Percentiles rank a stretch among this genome's conserved stretches.
phyloP scores from a whole-genome alignment of 2,888 invertebrate genomes.

The Hypolimnas misippus region DNA sequence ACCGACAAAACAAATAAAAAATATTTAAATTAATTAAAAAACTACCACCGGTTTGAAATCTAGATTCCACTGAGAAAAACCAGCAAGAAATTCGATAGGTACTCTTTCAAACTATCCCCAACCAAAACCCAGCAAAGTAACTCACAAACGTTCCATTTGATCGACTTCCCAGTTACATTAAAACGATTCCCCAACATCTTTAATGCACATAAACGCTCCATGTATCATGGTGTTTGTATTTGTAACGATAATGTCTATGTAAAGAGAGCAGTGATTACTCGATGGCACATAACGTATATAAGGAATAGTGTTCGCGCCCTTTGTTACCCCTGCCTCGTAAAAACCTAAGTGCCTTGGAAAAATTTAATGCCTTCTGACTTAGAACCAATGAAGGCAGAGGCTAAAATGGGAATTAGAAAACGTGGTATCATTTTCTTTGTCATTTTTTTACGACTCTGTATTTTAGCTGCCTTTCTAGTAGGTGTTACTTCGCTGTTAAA shows the following conservation, averaged over 20 bases:
- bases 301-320: constrained; percentile 8
- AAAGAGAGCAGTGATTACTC: constrained; percentile 23
- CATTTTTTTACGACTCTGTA: not conserved
- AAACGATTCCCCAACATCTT: constrained; percentile 1
- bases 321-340: constrained; percentile 9
- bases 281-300: constrained; percentile 8
- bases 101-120: not conserved
- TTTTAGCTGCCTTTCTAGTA: not conserved
- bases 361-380: constrained; percentile 11
- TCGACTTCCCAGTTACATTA: not conserved
- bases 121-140: not conserved
- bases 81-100: not conserved
- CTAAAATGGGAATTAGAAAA: constrained; percentile 11
- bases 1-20: too few species aligned
- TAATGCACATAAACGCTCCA: constrained; percentile 12
- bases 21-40: too few species aligned
- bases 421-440: not conserved
- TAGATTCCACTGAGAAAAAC: too few species aligned
- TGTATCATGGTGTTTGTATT: constrained; percentile 12
- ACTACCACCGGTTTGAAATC: too few species aligned
- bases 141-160: not conserved
- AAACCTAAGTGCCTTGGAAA: constrained; percentile 15
- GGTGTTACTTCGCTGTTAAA: not conserved
- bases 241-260: constrained; percentile 23
- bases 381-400: constrained; percentile 5